Evolutionary conservation across 2,888 invertebrate species (phyloP).

Genomic region (Folsomia candida): DNA sequence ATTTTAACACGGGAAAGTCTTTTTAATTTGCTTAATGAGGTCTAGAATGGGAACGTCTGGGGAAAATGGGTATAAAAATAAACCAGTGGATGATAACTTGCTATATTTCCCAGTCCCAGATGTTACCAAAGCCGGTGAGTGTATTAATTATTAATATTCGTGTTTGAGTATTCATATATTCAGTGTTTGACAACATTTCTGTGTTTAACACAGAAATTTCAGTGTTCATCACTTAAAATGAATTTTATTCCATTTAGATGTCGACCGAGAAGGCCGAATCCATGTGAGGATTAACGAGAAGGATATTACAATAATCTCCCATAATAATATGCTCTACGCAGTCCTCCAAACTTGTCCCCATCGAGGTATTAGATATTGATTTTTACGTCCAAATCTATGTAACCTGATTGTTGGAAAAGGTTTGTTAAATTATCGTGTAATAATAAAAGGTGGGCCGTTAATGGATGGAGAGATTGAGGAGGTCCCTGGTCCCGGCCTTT

Average conservation of each 20-base stretch:
- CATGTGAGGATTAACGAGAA: slow-evolving; percentile 41
- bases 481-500: slow-evolving; percentile 33
- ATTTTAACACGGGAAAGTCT: no score
- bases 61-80: background rate
- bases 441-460: slow-evolving; percentile 41
- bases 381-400: background rate
- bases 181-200: background rate
- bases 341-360: slow-evolving; percentile 47
- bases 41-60: background rate
- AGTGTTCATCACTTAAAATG: background rate
- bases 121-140: slow-evolving; percentile 12
- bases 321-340: slow-evolving; percentile 37
- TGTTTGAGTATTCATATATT: background rate
- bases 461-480: slow-evolving; percentile 45
- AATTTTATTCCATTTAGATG: background rate
- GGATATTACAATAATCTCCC: slow-evolving; percentile 37
- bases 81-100: background rate
- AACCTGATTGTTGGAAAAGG: background rate
- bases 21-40: background rate
- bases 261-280: slow-evolving; percentile 21
- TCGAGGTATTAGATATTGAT: slow-evolving; percentile 29
- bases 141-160: background rate
- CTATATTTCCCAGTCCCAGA: slow-evolving; percentile 3
- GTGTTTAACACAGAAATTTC: background rate
- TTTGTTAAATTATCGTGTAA: background rate